Evolutionary conservation across 2,888 invertebrate genomes (phyloP).

Genomic region (Gerris lacustris): DNA sequence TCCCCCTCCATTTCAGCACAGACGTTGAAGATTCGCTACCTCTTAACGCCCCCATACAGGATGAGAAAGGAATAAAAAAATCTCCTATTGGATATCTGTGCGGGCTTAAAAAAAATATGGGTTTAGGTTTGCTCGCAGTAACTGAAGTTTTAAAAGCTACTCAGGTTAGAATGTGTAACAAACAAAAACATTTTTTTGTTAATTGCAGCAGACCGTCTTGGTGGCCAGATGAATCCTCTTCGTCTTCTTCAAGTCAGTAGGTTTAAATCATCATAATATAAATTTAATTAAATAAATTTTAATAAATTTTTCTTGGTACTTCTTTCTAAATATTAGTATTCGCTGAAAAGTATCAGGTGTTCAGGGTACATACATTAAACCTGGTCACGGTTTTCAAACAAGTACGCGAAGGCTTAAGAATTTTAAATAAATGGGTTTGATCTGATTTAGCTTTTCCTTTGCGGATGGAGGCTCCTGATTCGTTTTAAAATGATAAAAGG

Average conservation of each 20-base stretch:
- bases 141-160: constrained; percentile 14
- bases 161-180: constrained; percentile 19
- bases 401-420: no score
- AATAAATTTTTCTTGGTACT: no score
- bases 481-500: no score
- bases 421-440: no score
- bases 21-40: constrained; percentile 4
- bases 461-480: no score
- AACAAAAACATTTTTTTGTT: neutral
- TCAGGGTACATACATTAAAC: no score
- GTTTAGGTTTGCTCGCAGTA: constrained; percentile 22
- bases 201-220: constrained; percentile 21
- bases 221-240: constrained; percentile 17
- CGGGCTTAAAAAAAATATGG: constrained; percentile 18
- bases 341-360: no score
- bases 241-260: neutral
- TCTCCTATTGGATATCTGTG: constrained; percentile 22
- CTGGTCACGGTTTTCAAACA: no score
- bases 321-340: no score
- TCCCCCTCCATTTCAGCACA: constrained; percentile 12
- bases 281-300: no score
- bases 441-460: no score
- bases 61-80: constrained; percentile 19
- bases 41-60: constrained; percentile 22
- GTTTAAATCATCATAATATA: no score